phyloP scores from a whole-genome alignment of 2,797 vertebrate species.

The Saxicola maurus region DNA sequence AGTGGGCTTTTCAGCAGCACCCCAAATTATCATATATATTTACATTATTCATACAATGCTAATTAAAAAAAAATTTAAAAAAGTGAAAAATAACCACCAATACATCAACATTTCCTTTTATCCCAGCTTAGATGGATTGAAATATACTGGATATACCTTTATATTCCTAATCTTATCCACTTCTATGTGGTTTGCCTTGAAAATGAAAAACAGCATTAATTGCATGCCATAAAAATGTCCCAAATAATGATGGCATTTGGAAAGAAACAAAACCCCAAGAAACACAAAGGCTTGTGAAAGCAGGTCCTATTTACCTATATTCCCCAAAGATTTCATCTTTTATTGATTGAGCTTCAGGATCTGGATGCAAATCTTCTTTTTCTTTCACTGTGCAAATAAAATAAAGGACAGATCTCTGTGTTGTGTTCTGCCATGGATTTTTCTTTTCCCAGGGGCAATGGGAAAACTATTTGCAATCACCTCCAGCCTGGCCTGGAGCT shows the following conservation, averaged over 20 bases:
- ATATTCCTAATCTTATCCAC: conserved; percentile 37
- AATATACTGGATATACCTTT: background rate
- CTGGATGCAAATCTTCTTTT: conserved; percentile 95
- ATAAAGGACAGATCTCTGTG: conserved; percentile 54
- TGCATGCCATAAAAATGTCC: conserved; percentile 21
- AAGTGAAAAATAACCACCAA: background rate
- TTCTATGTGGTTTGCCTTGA: conserved; percentile 66
- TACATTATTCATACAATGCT: conserved; percentile 51
- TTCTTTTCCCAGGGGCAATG: background rate
- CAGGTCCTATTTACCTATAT: conserved; percentile 85
- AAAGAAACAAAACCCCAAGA: conserved; percentile 33
- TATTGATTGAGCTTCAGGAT: conserved; percentile 91
- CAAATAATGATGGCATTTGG: conserved; percentile 14
- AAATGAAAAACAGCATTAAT: conserved; percentile 55
- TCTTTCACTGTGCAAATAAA: conserved; percentile 86
- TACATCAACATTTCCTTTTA: background rate
- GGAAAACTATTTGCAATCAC: background rate
- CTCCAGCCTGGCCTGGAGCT: background rate
- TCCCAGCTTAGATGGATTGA: background rate
- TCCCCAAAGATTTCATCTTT: conserved; percentile 98
- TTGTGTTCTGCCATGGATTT: background rate
- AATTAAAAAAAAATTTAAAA: background rate
- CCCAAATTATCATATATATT: conserved; percentile 34
- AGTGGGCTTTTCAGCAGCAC: background rate
- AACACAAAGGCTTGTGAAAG: background rate